Base-by-base conservation (phyloP, 2,113 vertebrate species). In the Sardina pilchardus region DNA sequence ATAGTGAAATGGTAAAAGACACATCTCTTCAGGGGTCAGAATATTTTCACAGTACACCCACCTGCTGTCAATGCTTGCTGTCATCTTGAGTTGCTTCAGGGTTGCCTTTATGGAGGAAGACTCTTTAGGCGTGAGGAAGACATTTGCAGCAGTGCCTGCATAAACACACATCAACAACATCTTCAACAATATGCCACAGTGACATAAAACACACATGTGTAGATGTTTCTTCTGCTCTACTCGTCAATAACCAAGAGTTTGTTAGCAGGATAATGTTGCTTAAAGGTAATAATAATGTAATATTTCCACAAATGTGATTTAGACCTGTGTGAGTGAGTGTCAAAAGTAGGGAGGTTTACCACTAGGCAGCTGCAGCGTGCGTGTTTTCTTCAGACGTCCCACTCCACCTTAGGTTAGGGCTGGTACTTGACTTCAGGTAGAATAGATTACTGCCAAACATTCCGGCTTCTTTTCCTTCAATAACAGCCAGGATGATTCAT, bases 11-110 rank as follows among this genome's bases (percentile, higher is more conserved):
- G 24, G 3, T 56, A 78, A 50, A 45, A 81, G n/a, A n/a, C 80
- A 50, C 78, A 53, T 81, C 24, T 53, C 17, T 3, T 53, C 50
- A 84, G 26, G 44, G 53, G 26, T 84, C 10, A 12, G 80, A 5
- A 14, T 21, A 19, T 78, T 17, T 50, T n/a, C 84, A 43, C 19
- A 50, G 47, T n/a, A n/a, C 7, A 82, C 81, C 24, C 91, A 95
- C 95, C 94, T 86, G 86, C 94, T 86, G 86, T 90, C 94, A 87
- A 93, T 93, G 86, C 93, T 94, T 90, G 94, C 94, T 90, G 94
- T 94, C 95, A 95, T 95, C 91, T 88, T 93, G 92, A 86, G 90
- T 88, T 86, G 92, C 89, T 92, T 95, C 93, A 95, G 94, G 93
- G 91, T 91, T 94, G 93, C 92, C 90, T 93, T 89, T 92, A 94